These are phyloP conservation scores for Musca vetustissima DNA, from an alignment of 1,140 invertebrate genomes.

Conservation along the genomic window DNA sequence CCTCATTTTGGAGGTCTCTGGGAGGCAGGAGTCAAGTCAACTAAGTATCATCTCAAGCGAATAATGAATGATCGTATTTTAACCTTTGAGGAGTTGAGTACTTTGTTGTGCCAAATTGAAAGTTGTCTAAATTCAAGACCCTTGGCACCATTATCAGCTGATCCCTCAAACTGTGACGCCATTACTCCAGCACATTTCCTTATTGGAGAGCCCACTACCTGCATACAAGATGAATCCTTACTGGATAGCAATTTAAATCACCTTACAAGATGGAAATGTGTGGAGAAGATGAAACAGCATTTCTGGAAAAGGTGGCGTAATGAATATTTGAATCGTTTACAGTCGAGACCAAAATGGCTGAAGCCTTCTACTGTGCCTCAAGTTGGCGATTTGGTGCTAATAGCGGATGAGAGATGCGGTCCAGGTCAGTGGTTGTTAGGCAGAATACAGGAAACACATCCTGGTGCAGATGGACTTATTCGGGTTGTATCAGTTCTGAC, in stretches of 20 bases:
- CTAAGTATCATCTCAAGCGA: constrained; percentile 18
- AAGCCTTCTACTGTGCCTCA: too few relatives aligned
- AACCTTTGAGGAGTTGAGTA: constrained; percentile 17
- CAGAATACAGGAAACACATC: too few relatives aligned
- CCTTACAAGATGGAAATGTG: background rate
- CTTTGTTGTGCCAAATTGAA: constrained; percentile 35
- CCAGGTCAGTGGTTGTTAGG: too few relatives aligned
- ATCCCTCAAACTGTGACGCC: background rate
- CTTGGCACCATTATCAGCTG: background rate
- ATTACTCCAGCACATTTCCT: constrained; percentile 22
- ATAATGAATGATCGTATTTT: constrained; percentile 6
- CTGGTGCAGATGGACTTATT: too few relatives aligned
- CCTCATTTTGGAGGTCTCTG: too few relatives aligned
- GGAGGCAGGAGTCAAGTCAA: constrained; percentile 36
- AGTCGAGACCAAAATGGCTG: constrained; percentile 1
- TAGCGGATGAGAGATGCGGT: too few relatives aligned
- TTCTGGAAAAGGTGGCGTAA: constrained; percentile 17
- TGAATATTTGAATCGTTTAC: constrained; percentile 4
- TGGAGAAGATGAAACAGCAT: constrained; percentile 1
- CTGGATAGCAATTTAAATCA: background rate
- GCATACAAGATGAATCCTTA: background rate
- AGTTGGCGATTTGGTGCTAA: too few relatives aligned
- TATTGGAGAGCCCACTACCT: background rate
- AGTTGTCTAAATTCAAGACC: constrained; percentile 28
- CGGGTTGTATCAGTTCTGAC: too few relatives aligned